Evolutionary conservation across 2,113 vertebrate species (phyloP).

Genomic region (Gobio gobio): DNA sequence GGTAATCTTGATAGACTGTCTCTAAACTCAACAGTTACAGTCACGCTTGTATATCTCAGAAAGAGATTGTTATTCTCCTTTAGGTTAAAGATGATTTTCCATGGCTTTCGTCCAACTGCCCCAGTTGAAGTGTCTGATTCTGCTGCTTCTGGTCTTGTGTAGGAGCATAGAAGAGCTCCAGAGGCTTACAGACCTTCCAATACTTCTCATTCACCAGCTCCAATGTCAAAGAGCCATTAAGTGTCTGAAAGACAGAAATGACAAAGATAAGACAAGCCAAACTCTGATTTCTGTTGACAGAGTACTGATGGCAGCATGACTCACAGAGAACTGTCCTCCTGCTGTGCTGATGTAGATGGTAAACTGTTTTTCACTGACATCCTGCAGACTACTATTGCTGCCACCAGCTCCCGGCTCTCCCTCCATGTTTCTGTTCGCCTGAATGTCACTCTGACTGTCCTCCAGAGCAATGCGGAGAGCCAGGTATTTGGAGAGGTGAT

Average conservation of each 20-base stretch:
- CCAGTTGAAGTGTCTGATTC: conserved; percentile 43
- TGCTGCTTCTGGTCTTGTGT: conserved; percentile 80
- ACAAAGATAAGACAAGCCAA: neutral
- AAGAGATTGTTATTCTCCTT: neutral
- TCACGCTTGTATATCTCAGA: no score
- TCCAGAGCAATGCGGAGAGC: conserved; percentile 88
- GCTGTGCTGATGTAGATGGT: conserved; percentile 87
- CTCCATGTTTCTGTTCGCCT: neutral
- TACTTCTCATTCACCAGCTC: conserved; percentile 91
- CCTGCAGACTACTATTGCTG: conserved; percentile 52
- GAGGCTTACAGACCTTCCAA: conserved; percentile 86
- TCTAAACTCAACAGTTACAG: no score
- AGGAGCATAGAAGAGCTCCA: conserved; percentile 88
- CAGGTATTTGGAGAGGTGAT: conserved; percentile 89
- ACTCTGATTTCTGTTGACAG: neutral
- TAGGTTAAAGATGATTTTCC: neutral
- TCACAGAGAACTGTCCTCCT: conserved; percentile 85
- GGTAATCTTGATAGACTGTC: no score
- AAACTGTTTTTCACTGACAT: conserved; percentile 87
- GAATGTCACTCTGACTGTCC: conserved; percentile 67
- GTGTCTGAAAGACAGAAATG: conserved; percentile 72
- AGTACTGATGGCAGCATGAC: conserved; percentile 29
- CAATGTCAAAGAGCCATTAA: conserved; percentile 88
- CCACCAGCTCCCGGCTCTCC: conserved; percentile 39
- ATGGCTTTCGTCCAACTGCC: neutral